phyloP scores from a whole-genome alignment of 2,888 invertebrate species.

The Balanococcus diminutus region DNA sequence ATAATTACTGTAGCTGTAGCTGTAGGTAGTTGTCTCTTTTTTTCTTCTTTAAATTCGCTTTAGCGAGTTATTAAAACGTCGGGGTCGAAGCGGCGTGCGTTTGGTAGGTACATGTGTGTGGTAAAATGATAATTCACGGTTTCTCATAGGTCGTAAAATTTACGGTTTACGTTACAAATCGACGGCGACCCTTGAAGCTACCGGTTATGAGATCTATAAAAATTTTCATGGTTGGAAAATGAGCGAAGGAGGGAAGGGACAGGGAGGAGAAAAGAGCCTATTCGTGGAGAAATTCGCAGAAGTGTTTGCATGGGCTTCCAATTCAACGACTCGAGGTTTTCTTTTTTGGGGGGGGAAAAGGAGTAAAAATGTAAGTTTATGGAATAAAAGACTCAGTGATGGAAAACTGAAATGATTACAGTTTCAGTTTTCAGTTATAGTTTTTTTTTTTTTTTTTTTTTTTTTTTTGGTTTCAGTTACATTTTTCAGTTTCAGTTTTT shows the following conservation, averaged over 20 bases:
- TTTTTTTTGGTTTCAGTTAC: too few species aligned
- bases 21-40: background rate
- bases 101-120: background rate
- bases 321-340: too few species aligned
- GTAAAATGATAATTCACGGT: conserved; percentile 5
- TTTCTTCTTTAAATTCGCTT: background rate
- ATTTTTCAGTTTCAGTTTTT: too few species aligned
- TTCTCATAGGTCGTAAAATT: conserved; percentile 11
- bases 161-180: conserved; percentile 1
- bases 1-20: background rate
- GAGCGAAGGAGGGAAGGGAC: background rate
- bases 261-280: background rate
- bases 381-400: too few species aligned
- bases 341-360: too few species aligned
- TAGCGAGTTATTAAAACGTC: background rate
- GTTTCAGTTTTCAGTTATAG: too few species aligned
- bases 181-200: conserved; percentile 5
- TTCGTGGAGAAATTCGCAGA: background rate
- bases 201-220: background rate
- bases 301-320: background rate
- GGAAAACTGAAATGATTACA: too few species aligned
- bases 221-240: background rate
- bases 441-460: too few species aligned
- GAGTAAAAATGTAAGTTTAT: too few species aligned
- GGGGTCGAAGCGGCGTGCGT: background rate